Evolutionary conservation across 2,797 vertebrate species (phyloP), one percentile per base, ranked within the genome.

Genomic region (Phylloscopus collybita): DNA sequence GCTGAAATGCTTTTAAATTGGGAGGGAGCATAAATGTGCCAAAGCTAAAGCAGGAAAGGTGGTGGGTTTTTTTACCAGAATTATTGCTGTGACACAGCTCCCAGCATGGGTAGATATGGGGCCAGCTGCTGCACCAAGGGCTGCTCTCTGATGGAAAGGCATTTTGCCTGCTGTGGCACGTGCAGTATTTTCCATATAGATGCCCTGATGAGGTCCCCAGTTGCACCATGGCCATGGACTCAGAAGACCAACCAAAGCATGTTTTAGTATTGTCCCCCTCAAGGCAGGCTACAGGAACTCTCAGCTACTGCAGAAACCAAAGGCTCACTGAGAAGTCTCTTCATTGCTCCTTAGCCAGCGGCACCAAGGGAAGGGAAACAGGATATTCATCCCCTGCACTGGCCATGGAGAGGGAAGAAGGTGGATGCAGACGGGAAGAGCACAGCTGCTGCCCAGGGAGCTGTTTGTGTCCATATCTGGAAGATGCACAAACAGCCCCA

Each of bases 91-190:
- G 47, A 49, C 54, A 22, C 3, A 40, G 20, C 34, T 66, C 47
- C 42, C 8, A 7, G 34, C 5, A 3, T 9, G 16, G 27, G 26
- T 38, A 40, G 0, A 0, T 17, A 10, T 0, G 0, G 16, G 56
- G 22, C 51, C 8, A 4, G 54, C n/a, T 89, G 36, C 56, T 60
- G 17, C 73, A 57, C 12, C 9, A 32, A 78, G 54, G 21, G n/a
- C 42, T 74, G 61, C 6, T 90, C 18, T 49, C 54, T 57, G 14
- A 21, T 16, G 47, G 64, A 73, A 84, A 86, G 29, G 2, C 17
- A 49, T 30, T 66, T 69, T 66, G 38, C 26, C 38, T 80, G 30
- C 19, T 89, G 2, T 64, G 50, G 45, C 50, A 32, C 18, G 70
- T 67, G n/a, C 8, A 36, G 20, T 69, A 25, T 64, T 89, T 78